These are phyloP conservation scores for Drosophila parabipectinata DNA, from an alignment of 1,140 invertebrate genomes.

Conservation along the genomic window DNA sequence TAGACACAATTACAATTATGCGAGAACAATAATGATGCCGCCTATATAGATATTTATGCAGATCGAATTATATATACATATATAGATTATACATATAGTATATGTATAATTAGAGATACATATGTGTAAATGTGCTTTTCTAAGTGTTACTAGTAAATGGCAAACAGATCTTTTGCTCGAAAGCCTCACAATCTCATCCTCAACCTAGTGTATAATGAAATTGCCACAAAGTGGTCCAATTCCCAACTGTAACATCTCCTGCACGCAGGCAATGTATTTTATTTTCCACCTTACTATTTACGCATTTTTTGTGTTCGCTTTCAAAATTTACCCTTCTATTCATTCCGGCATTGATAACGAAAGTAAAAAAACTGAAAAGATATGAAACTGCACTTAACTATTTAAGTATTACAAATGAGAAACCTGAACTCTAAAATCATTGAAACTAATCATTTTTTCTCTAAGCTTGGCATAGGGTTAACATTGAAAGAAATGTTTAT, in stretches of 20 bases:
- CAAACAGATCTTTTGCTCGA: slow-evolving; percentile 22
- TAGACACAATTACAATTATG: slow-evolving; percentile 55
- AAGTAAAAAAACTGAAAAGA: slow-evolving; percentile 25
- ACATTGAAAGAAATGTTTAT: slow-evolving; percentile 8
- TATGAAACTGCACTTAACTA: slow-evolving; percentile 63
- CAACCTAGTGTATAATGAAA: slow-evolving; percentile 45
- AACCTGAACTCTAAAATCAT: slow-evolving; percentile 5
- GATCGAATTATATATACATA: slow-evolving; percentile 73
- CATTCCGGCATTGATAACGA: slow-evolving; percentile 75
- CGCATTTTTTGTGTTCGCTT: slow-evolving; percentile 50
- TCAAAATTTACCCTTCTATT: slow-evolving; percentile 59
- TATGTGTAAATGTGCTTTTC: slow-evolving; percentile 63
- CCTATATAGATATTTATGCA: slow-evolving; percentile 78
- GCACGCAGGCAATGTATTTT: slow-evolving; percentile 44
- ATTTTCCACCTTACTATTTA: slow-evolving; percentile 55
- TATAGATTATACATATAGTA: slow-evolving; percentile 52
- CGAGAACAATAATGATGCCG: slow-evolving; percentile 77
- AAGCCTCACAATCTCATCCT: slow-evolving; percentile 18
- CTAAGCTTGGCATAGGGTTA: slow-evolving; percentile 71
- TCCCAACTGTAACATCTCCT: slow-evolving; percentile 37
- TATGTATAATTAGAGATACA: slow-evolving; percentile 57
- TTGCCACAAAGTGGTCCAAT: slow-evolving; percentile 53
- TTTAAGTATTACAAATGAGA: slow-evolving; percentile 69
- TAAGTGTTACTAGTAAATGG: slow-evolving; percentile 62
- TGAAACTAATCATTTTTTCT: no score